Base-by-base conservation (phyloP, 2,113 vertebrate species). In the Xyliphius kryptos region DNA sequence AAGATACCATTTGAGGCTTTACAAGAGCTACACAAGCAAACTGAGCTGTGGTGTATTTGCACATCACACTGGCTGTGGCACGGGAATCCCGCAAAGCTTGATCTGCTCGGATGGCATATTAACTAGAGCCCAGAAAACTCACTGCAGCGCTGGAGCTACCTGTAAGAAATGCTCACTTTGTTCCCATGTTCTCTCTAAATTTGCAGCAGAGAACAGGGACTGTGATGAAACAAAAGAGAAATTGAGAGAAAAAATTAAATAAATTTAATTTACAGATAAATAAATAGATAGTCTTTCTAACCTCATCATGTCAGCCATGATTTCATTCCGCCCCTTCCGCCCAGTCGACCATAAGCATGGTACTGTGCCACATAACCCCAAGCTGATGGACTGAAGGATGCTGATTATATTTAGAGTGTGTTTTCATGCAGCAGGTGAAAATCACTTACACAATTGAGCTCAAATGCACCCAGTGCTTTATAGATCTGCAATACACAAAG, bases 351-450 rank as follows among this genome's bases (percentile, higher is more conserved):
- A 22, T 22, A 9, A 57, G 19, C 19, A 21, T 57, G 38, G 38
- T 19, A 21, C 38, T 21, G 19, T 41, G 37, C 55, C 55, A 41
- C 38, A 21, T 22, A 14, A 10, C 10, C 16, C 11, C 56, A 4
- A 47, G 9, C n/a, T 20, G 19, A 57, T 43, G 37, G 3, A 22
- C 6, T n/a, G n/a, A n/a, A n/a, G n/a, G n/a, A n/a, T n/a, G 11
- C 41, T 59, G 58, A 21, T 62, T 51, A 20, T 17, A 38, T 62
- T 51, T 41, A 15, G 36, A 44, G 10, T 53, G 14, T 60, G 68
- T 59, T 63, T 16, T 37, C 50, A 53, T 66, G 57, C 63, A 70
- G 58, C 51, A 62, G 60, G 63, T 72, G 63, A 59, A 53, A 66
- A 61, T 43, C 58, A 43, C 53, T 64, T 55, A 51, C 15, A 48